A percentile compares a stretch with the other conserved stretches of the same genome.
Conservation (phyloP, 2,888 invertebrate species). For the Ischnus inquisitorius region DNA sequence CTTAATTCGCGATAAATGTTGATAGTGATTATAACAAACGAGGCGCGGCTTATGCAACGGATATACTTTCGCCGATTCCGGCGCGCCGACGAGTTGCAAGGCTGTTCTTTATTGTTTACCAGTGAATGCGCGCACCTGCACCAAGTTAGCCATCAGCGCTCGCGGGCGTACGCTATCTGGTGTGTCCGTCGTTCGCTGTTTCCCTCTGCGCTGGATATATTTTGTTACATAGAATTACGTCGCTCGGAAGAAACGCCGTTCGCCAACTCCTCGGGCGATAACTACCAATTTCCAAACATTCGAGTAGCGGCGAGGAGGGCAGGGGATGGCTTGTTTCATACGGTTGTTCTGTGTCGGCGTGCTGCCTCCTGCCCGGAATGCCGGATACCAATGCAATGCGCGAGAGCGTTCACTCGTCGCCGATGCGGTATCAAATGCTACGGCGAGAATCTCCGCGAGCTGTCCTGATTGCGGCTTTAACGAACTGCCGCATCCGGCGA, state of each 20-base stretch:
- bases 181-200: conserved; percentile 2
- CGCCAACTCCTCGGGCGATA: conserved; percentile 56
- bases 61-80: conserved; percentile 53
- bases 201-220: conserved; percentile 23
- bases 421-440: conserved; percentile 24
- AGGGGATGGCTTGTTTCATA: background rate
- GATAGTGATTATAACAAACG: conserved; percentile 40
- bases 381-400: conserved; percentile 56
- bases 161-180: conserved; percentile 2
- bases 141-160: conserved; percentile 35
- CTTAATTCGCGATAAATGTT: conserved; percentile 16
- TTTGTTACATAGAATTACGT: conserved; percentile 45
- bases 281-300: conserved; percentile 58
- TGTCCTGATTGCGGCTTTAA: conserved; percentile 66
- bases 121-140: conserved; percentile 54
- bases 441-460: conserved; percentile 37
- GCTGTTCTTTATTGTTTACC: conserved; percentile 52
- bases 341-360: conserved; percentile 5
- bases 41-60: conserved; percentile 46
- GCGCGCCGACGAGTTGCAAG: conserved; percentile 14
- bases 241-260: conserved; percentile 2
- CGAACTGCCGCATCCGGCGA: conserved; percentile 68
- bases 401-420: conserved; percentile 17
- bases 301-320: background rate
- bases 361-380: conserved; percentile 47